Conservation (phyloP, 2,113 vertebrate species). For the Protobothrops mucrosquamatus region DNA sequence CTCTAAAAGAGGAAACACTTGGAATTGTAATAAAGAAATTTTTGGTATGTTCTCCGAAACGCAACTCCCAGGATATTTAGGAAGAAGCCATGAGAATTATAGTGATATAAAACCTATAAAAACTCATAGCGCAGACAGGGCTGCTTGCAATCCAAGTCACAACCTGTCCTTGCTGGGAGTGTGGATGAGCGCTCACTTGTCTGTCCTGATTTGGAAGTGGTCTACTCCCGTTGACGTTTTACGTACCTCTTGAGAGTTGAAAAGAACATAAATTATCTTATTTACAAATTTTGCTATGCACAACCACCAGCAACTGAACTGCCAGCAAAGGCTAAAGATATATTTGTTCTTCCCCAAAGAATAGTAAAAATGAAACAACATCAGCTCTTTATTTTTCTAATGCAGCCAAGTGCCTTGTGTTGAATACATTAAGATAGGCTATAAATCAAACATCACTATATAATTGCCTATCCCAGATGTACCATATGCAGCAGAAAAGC, state of each 20-base stretch:
- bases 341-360: conserved; percentile 13
- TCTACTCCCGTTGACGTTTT: conserved; percentile 28
- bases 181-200: conserved; percentile 19
- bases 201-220: conserved; percentile 32
- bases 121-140: background rate
- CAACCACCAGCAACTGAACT: conserved; percentile 18
- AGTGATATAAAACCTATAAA: background rate
- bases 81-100: background rate
- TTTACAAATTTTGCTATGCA: conserved; percentile 38
- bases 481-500: background rate
- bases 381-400: conserved; percentile 2
- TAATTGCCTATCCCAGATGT: conserved; percentile 3
- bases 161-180: conserved; percentile 23
- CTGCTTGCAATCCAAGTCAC: conserved; percentile 9
- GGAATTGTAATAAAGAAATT: background rate
- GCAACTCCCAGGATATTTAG: background rate
- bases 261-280: conserved; percentile 35
- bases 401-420: background rate
- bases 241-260: conserved; percentile 41
- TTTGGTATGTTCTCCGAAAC: background rate
- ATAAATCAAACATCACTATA: background rate
- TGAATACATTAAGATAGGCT: background rate
- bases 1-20: background rate
- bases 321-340: conserved; percentile 6
- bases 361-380: conserved; percentile 4